phyloP scores from a whole-genome alignment of 2,888 invertebrate species.

The Galerucella calmariensis region DNA sequence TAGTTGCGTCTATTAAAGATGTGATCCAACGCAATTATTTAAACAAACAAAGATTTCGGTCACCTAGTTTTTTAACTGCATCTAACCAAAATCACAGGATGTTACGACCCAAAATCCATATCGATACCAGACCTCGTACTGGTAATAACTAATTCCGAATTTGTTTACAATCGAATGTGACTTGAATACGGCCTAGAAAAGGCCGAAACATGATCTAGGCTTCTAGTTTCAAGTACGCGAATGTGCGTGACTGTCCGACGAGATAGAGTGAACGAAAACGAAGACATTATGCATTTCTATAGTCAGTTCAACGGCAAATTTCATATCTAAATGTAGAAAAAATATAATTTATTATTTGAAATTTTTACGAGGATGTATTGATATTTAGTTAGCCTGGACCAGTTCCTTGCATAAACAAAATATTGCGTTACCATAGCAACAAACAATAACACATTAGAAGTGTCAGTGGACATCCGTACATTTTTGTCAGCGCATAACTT shows the following conservation, averaged over 20 bases:
- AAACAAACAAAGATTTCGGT: conserved; percentile 1
- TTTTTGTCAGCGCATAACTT: no score
- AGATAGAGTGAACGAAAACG: not conserved
- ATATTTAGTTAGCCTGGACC: no score
- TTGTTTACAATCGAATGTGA: conserved; percentile 26
- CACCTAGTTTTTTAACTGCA: conserved; percentile 15
- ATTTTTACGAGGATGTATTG: no score
- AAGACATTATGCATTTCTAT: conserved; percentile 9
- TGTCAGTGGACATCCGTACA: no score
- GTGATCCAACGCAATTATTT: not conserved
- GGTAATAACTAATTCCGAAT: conserved; percentile 14
- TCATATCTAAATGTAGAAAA: no score
- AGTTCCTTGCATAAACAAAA: no score
- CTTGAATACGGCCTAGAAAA: conserved; percentile 38
- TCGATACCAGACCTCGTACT: conserved; percentile 11
- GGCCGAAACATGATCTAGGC: conserved; percentile 39
- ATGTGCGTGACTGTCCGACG: conserved; percentile 2
- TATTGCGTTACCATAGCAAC: no score
- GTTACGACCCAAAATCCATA: conserved; percentile 24
- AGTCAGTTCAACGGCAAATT: not conserved
- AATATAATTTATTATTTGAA: no score
- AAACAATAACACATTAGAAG: no score
- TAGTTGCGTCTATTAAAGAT: not conserved
- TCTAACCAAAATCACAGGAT: conserved; percentile 21
- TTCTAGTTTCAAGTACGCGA: conserved; percentile 14